Conservation (phyloP, 2,797 vertebrate genomes). For the Phrynocephalus vlangalii region DNA sequence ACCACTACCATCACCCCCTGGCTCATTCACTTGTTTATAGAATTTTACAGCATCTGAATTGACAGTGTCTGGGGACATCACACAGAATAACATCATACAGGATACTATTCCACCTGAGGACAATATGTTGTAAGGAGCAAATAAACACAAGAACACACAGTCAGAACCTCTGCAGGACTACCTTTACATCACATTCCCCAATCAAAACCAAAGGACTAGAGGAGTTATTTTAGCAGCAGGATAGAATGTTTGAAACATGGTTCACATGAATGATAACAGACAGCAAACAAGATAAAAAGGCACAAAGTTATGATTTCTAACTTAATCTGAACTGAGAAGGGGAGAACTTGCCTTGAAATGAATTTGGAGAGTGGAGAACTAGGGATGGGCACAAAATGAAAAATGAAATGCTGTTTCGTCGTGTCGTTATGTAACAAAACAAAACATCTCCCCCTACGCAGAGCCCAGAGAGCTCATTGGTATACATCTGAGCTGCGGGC, state of each 20-base stretch:
- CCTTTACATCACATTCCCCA: slow-evolving; percentile 40
- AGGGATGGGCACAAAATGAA: too few species aligned
- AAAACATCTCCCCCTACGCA: too few species aligned
- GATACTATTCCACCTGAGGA: slow-evolving; percentile 5
- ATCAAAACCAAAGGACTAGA: slow-evolving; percentile 29
- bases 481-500: too few species aligned
- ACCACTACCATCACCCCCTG: neutral
- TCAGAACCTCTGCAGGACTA: slow-evolving; percentile 30
- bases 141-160: neutral
- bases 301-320: slow-evolving; percentile 17
- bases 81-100: slow-evolving; percentile 5
- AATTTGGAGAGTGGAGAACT: too few species aligned
- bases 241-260: slow-evolving; percentile 27
- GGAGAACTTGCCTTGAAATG: too few species aligned
- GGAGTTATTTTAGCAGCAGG: slow-evolving; percentile 1
- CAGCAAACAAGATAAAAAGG: neutral
- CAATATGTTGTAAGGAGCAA: slow-evolving; percentile 40
- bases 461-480: too few species aligned
- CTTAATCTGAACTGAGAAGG: neutral
- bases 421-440: too few species aligned
- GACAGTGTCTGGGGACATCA: slow-evolving; percentile 27
- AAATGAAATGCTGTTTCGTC: too few species aligned
- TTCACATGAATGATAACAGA: slow-evolving; percentile 31
- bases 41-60: slow-evolving; percentile 53
- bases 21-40: slow-evolving; percentile 30